A percentile compares a stretch with the other conserved stretches of the same genome.
Conservation (phyloP, 2,113 vertebrate genomes). For the Burhinus oedicnemus region DNA sequence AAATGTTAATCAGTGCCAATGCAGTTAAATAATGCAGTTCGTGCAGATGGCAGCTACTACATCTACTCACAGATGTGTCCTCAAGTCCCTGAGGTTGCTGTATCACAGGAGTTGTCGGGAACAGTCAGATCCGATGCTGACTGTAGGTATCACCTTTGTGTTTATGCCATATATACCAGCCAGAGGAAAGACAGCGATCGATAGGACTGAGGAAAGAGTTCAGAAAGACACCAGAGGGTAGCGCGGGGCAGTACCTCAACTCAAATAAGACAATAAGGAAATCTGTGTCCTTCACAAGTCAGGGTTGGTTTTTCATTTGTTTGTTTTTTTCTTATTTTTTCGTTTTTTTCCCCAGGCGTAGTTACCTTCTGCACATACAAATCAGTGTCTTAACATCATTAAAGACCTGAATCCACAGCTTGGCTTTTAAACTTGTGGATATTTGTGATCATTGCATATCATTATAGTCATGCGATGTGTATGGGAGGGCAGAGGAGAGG, state of each 20-base stretch:
- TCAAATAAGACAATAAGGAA: not conserved
- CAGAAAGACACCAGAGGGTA: not conserved
- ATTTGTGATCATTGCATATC: not conserved
- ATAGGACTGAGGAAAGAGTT: not conserved
- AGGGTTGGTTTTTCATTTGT: too few relatives aligned
- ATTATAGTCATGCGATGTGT: not conserved
- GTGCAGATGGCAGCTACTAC: conserved; percentile 85
- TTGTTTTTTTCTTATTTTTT: too few relatives aligned
- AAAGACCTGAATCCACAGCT: not conserved
- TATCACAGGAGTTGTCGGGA: conserved; percentile 80
- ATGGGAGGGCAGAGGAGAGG: not conserved
- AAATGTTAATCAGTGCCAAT: conserved; percentile 88
- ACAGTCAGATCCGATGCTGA: conserved; percentile 74
- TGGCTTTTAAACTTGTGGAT: not conserved
- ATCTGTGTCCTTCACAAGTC: not conserved
- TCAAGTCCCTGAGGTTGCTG: conserved; percentile 77
- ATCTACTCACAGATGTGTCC: conserved; percentile 83
- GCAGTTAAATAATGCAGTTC: conserved; percentile 89
- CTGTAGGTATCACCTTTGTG: conserved; percentile 72
- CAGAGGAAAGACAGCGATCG: not conserved
- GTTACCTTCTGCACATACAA: not conserved
- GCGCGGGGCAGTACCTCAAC: not conserved
- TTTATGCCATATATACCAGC: conserved; percentile 27
- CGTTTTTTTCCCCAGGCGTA: not conserved
- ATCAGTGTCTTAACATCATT: not conserved